Evolutionary conservation across 2,888 invertebrate species (phyloP).

Genomic region (Exocentrus adspersus): DNA sequence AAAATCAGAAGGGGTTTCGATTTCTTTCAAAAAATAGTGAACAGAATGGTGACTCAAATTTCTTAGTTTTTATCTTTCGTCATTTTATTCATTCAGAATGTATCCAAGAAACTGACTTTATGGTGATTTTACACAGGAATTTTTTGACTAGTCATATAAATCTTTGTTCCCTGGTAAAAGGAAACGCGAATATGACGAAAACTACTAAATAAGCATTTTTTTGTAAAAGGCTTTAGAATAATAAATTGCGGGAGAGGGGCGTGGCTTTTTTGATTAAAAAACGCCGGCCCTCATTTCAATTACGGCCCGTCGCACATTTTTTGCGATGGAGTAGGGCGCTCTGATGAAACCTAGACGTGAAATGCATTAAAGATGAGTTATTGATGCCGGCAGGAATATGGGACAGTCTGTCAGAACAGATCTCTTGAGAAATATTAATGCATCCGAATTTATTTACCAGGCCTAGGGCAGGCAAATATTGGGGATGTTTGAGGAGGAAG

Average conservation of each 20-base stretch:
- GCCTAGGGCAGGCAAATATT: background rate
- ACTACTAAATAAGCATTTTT: too few species aligned
- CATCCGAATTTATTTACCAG: background rate
- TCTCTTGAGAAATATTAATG: background rate
- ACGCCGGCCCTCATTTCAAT: background rate
- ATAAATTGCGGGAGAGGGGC: background rate
- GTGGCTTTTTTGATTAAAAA: background rate
- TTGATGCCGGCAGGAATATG: background rate
- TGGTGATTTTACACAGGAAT: too few species aligned
- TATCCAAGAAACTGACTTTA: too few species aligned
- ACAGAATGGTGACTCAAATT: too few species aligned
- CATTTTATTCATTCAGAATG: too few species aligned
- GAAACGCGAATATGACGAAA: too few species aligned
- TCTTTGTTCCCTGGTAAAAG: too few species aligned
- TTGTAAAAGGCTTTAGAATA: background rate
- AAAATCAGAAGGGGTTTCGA: too few species aligned
- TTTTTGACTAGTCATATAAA: too few species aligned
- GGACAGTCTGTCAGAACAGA: conserved; percentile 2
- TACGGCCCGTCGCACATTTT: background rate
- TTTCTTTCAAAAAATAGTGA: too few species aligned
- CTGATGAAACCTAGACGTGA: background rate
- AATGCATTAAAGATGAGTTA: conserved; percentile 1
- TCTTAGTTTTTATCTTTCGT: too few species aligned
- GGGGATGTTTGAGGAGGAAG: too few species aligned
- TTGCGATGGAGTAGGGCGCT: background rate